Conservation (phyloP, 1,140 invertebrate genomes). For the Centruroides sculpturatus region DNA sequence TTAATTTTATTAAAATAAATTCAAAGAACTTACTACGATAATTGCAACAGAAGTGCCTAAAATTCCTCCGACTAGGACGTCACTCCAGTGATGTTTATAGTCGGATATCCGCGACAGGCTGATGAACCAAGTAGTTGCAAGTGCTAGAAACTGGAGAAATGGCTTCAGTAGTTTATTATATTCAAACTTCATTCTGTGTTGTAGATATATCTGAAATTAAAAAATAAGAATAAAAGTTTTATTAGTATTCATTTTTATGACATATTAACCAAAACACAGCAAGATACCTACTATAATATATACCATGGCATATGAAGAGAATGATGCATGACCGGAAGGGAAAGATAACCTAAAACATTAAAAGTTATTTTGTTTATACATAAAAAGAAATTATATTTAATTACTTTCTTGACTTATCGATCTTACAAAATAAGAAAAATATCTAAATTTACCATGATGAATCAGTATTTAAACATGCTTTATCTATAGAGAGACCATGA, state of each 20-base stretch:
- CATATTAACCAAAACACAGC: too few relatives aligned
- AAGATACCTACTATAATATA: constrained; percentile 32
- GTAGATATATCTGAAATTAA: constrained; percentile 60
- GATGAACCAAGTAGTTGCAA: constrained; percentile 59
- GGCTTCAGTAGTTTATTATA: constrained; percentile 53
- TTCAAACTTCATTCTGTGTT: constrained; percentile 53
- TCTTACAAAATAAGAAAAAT: too few relatives aligned
- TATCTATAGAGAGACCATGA: too few relatives aligned
- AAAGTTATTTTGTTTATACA: not conserved
- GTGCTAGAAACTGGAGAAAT: constrained; percentile 38
- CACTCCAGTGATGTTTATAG: constrained; percentile 94
- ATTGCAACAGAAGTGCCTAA: constrained; percentile 36
- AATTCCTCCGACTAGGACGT: constrained; percentile 48
- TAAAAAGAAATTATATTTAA: too few relatives aligned
- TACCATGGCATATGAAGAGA: constrained; percentile 33
- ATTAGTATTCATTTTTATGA: not conserved
- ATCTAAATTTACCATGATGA: too few relatives aligned
- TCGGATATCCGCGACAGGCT: constrained; percentile 73
- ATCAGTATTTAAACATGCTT: too few relatives aligned
- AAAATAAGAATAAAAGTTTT: not conserved
- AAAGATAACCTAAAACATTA: constrained; percentile 33
- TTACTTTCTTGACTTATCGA: too few relatives aligned
- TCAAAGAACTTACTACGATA: not conserved
- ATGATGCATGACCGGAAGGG: constrained; percentile 42
- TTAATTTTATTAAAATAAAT: too few relatives aligned